Base-by-base conservation (phyloP, 2,113 vertebrate genomes). In the Pteruthius melanotis region DNA sequence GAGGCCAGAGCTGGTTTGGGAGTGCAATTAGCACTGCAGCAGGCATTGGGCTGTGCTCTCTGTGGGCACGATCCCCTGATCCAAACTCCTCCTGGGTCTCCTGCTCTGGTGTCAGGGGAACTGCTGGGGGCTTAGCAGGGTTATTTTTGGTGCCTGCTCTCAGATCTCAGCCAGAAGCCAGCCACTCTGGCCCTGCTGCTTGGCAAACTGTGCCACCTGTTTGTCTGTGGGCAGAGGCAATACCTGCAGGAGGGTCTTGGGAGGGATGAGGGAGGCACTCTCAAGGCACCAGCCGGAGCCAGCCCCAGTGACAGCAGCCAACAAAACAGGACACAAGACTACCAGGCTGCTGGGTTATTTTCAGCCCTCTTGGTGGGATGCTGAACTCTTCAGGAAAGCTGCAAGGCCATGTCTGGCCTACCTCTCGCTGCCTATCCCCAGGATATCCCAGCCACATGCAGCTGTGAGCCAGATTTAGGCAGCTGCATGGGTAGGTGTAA, bases 141-240 rank as follows among this genome's bases (percentile, higher is more conserved):
- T 59, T 96, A 87, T 93, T 94, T 89, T 69, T 66, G 82, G 87
- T 72, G 70, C 44, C 60, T 54, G 80, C 49, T 91, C 56, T 93
- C 87, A 87, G 83, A 31, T 50, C 70, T 68, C 21, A 0, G 31
- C 30, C 57, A 64, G 59, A 28, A 85, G 57, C 2, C 65, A 66
- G 60, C 27, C 12, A 1, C 78, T 68, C 72, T 33, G 13, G 14
- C 11, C 44, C 50, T 63, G 63, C 61, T 65, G 61, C 49, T 27
- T 22, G 24, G 47, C 0, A 0, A 77, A 14, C 26, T 3, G 0
- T 49, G 37, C 22, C 15, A 27, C 7, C n/a, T 24, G 11, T 50
- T 13, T 2, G 3, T 42, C 1, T 4, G 16, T 30, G 49, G 19
- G 40, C 10, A 78, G 8, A 35, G 72, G 16, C 64, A 80, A 42